phyloP scores from a whole-genome alignment of 2,888 invertebrate species.

The Parnassius orleans region DNA sequence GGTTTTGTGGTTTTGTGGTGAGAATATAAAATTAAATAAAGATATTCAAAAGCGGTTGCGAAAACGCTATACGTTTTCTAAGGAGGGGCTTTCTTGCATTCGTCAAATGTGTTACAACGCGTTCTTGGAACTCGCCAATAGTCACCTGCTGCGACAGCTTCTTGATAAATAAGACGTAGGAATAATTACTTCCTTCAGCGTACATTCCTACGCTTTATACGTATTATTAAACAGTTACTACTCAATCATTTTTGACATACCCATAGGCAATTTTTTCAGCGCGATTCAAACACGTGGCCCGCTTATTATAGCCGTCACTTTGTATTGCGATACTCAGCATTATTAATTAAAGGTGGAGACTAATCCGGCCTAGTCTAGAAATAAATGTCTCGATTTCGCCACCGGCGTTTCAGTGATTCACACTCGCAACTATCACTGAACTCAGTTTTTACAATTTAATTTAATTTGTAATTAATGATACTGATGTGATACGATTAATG shows the following conservation, averaged over 20 bases:
- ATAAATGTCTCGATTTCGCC: conserved; percentile 45
- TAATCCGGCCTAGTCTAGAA: conserved; percentile 44
- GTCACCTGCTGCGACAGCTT: conserved; percentile 71
- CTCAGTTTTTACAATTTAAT: conserved; percentile 11
- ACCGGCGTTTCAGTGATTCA: conserved; percentile 40
- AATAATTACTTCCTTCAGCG: conserved; percentile 74
- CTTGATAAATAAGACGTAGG: conserved; percentile 71
- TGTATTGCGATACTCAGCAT: conserved; percentile 51
- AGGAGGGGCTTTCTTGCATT: conserved; percentile 25
- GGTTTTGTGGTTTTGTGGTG: too few relatives aligned
- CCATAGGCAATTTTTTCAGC: conserved; percentile 40
- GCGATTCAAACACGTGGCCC: conserved; percentile 30
- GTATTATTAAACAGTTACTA: conserved; percentile 27
- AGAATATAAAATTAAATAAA: too few relatives aligned
- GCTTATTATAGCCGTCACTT: conserved; percentile 55
- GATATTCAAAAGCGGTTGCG: not conserved
- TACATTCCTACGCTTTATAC: conserved; percentile 41
- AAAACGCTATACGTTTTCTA: conserved; percentile 12
- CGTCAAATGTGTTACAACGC: conserved; percentile 30
- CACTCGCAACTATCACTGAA: conserved; percentile 2
- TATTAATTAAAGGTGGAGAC: conserved; percentile 49
- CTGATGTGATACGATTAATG: too few relatives aligned
- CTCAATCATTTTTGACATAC: conserved; percentile 57
- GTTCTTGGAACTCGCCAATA: conserved; percentile 51
- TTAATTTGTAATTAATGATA: too few relatives aligned